Conservation (phyloP, 2,797 vertebrate genomes). For the Otus scops region DNA sequence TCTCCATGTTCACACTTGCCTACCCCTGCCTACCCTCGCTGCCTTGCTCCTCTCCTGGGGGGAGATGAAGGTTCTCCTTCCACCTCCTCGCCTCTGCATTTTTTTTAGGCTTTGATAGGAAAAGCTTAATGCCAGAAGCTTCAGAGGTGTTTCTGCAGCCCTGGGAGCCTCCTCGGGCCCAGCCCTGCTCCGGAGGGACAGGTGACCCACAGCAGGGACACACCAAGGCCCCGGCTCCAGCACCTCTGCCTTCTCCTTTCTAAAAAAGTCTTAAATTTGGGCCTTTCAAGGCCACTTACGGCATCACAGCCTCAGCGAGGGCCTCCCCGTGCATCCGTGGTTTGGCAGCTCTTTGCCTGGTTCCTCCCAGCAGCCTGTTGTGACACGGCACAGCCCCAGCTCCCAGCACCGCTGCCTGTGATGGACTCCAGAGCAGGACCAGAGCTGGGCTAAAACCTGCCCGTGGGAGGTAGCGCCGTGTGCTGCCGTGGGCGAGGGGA, state of each 20-base stretch:
- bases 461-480: fast-evolving
- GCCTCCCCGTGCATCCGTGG: background rate
- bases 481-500: background rate
- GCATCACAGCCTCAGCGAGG: background rate
- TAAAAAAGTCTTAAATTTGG: background rate
- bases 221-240: fast-evolving
- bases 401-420: fast-evolving
- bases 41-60: background rate
- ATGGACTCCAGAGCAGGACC: background rate
- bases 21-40: background rate
- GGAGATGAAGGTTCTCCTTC: background rate
- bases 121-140: background rate
- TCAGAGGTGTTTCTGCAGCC: background rate
- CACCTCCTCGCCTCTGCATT: background rate
- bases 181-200: background rate
- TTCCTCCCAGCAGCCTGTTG: fast-evolving
- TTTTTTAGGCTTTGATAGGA: background rate
- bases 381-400: too few relatives aligned
- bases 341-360: fast-evolving
- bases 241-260: background rate
- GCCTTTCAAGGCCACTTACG: background rate
- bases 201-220: too few relatives aligned
- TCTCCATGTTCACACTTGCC: background rate
- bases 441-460: background rate
- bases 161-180: fast-evolving